Evolutionary conservation across 2,888 invertebrate species (phyloP).

Genomic region (Thyatira batis): DNA sequence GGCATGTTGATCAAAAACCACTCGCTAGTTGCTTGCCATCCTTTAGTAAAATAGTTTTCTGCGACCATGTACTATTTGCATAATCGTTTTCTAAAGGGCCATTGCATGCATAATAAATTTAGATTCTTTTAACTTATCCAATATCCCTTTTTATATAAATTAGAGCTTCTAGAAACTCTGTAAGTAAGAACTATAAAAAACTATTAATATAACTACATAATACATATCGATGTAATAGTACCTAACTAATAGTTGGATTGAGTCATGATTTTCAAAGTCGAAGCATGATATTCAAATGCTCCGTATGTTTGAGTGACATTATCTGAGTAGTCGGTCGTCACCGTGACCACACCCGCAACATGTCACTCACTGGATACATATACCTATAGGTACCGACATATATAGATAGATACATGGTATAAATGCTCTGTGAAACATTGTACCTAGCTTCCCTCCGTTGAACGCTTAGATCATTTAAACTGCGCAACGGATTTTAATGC

Average conservation of each 20-base stretch:
- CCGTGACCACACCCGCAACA: slow-evolving; percentile 2
- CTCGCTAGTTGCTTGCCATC: slow-evolving; percentile 9
- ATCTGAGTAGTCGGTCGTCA: slow-evolving; percentile 31
- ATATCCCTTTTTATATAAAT: not conserved
- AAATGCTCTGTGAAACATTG: too few relatives aligned
- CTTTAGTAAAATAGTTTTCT: slow-evolving; percentile 15
- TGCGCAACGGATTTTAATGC: too few relatives aligned
- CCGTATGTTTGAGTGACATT: slow-evolving; percentile 44
- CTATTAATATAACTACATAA: not conserved
- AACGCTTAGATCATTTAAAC: too few relatives aligned
- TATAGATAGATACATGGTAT: too few relatives aligned
- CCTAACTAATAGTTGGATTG: slow-evolving; percentile 26
- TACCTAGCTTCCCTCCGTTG: too few relatives aligned
- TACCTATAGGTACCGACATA: too few relatives aligned
- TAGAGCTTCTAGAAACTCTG: not conserved
- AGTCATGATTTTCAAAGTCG: slow-evolving; percentile 31
- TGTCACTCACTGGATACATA: not conserved
- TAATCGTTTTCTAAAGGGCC: slow-evolving; percentile 18
- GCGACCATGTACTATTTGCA: slow-evolving; percentile 17
- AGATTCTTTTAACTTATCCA: slow-evolving; percentile 1
- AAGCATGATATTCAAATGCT: slow-evolving; percentile 38
- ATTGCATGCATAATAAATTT: slow-evolving; percentile 16
- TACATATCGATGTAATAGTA: not conserved
- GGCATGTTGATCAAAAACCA: not conserved
- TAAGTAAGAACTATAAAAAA: not conserved